Conservation (phyloP, 2,113 vertebrate species). For the Fulica atra region DNA sequence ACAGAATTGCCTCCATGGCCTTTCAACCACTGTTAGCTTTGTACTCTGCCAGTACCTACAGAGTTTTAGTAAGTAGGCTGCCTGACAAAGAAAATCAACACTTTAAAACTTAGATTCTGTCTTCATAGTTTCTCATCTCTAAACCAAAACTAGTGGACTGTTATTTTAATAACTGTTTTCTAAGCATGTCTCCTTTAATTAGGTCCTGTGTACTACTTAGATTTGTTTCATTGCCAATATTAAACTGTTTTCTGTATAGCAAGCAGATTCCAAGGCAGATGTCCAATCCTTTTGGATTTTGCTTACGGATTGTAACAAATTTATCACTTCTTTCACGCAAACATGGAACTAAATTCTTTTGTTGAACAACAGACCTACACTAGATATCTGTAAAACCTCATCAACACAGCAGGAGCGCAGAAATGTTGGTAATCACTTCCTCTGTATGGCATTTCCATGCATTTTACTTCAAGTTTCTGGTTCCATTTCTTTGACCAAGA, state of each 20-base stretch:
- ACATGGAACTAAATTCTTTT: conserved; percentile 42
- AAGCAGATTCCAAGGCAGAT: conserved; percentile 60
- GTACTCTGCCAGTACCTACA: not conserved
- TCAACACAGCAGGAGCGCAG: not conserved
- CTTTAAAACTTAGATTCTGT: not conserved
- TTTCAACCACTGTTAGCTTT: not conserved
- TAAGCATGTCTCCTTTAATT: conserved; percentile 57
- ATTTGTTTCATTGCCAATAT: conserved; percentile 54
- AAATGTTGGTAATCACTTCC: not conserved
- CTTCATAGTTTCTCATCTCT: not conserved
- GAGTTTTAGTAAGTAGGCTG: not conserved
- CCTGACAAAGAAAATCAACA: not conserved
- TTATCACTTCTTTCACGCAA: conserved; percentile 36
- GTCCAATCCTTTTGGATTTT: conserved; percentile 59
- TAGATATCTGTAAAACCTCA: not conserved
- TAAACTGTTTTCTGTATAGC: conserved; percentile 47
- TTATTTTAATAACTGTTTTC: conserved; percentile 45
- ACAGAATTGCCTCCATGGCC: not conserved
- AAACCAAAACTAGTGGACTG: not conserved
- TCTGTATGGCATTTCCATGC: not conserved
- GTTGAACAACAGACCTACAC: conserved; percentile 37
- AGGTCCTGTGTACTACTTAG: conserved; percentile 28
- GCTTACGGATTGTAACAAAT: conserved; percentile 52
- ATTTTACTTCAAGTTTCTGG: not conserved
- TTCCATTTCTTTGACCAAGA: not conserved